Conservation (phyloP, 2,888 invertebrate genomes). For the Ligdia adustata region DNA sequence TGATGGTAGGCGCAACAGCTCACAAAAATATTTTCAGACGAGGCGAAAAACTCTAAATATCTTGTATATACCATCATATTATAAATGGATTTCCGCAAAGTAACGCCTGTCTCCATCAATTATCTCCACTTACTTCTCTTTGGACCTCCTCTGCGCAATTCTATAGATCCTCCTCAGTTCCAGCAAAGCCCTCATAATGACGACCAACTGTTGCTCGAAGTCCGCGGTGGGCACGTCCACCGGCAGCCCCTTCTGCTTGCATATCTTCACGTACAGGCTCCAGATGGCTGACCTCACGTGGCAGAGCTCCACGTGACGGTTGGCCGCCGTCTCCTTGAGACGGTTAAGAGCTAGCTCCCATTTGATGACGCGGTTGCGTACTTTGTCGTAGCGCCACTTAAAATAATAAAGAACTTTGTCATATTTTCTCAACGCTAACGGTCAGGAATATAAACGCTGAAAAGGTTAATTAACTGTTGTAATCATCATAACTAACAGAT, state of each 20-base stretch:
- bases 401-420: too few species aligned
- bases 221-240: conserved; percentile 73
- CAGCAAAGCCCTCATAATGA: conserved; percentile 84
- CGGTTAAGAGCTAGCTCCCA: conserved; percentile 85
- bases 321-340: conserved; percentile 83
- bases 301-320: conserved; percentile 81
- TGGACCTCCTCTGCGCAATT: conserved; percentile 68
- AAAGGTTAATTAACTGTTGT: too few species aligned
- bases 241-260: conserved; percentile 79
- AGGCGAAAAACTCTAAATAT: too few species aligned
- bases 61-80: too few species aligned
- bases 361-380: conserved; percentile 82
- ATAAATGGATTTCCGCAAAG: too few species aligned
- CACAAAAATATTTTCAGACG: too few species aligned
- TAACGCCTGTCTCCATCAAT: too few species aligned
- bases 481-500: too few species aligned
- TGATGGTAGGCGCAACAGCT: too few species aligned
- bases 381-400: conserved; percentile 85
- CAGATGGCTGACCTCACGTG: conserved; percentile 84
- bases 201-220: conserved; percentile 85
- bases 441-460: too few species aligned
- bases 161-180: conserved; percentile 80
- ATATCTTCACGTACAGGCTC: conserved; percentile 86
- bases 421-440: too few species aligned
- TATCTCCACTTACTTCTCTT: conserved; percentile 68